Evolutionary conservation across 1,140 invertebrate genomes (phyloP), one percentile per base, ranked within the genome.

Genomic region (Drosophila sp.): DNA sequence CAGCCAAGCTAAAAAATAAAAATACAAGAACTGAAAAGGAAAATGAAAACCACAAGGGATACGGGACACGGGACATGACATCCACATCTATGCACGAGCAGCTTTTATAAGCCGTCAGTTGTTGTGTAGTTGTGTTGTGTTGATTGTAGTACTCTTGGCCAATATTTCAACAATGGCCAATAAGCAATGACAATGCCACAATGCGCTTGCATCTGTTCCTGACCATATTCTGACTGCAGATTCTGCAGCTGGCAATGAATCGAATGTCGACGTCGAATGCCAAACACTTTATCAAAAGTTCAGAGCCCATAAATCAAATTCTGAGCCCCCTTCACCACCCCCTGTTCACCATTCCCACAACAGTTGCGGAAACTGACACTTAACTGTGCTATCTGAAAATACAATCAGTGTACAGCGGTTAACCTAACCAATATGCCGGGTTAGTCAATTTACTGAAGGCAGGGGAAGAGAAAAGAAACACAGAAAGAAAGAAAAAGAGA

Each of bases 211-310:
- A 74, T 46, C 58, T 51, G 54, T 51, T 69, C 32, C 5, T 21
- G 9, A 5, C 16, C 38, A 14, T 29, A 45, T 32, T n/a, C 29
- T 34, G 50, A n/a, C 29, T 36, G 50, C 51, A 63, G n/a, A 7
- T 41, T 38, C 34, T 53, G 65, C 45, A 16, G 43, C 38, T 36
- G 40, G 51, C 18, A 29, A 53, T 63, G 46, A 63, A 69, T 51
- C 73, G 61, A 70, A 74, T 59, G 54, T 56, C 54, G 50, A 77
- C 63, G 51, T 56, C 63, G 16, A 56, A 83, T 76, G 82, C 56
- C 81, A 67, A 78, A 78, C 81, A 87, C 81, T 86, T 86, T 86
- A 79, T 86, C 81, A 86, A 86, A 78, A 87, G 78, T 82, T 71
- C 66, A 78, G 56, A 64, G 34, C 61, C 61, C 82, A 86, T 86